Conservation (phyloP, 2,113 vertebrate genomes). For the Callipepla squamata region DNA sequence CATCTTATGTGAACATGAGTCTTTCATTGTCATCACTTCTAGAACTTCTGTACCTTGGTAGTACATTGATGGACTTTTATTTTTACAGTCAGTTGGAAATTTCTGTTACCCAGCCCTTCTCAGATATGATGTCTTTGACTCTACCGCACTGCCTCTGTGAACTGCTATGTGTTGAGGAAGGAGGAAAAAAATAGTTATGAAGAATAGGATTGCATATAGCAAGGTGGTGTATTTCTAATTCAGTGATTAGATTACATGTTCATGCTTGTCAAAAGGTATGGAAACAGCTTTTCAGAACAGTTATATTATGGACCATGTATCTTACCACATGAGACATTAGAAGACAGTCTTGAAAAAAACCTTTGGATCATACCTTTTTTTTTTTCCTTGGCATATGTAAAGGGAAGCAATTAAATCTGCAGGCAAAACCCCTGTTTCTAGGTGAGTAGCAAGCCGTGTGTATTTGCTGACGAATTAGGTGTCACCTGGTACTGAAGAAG, state of each 20-base stretch:
- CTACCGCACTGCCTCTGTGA: neutral
- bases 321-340: neutral
- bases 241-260: neutral
- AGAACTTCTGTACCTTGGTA: neutral
- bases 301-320: neutral
- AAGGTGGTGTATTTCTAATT: neutral
- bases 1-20: neutral
- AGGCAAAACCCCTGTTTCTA: neutral
- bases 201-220: neutral
- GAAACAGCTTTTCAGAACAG: neutral
- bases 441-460: slow-evolving; percentile 33
- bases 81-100: neutral
- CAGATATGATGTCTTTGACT: neutral
- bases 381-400: neutral
- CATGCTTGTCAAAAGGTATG: neutral
- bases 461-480: slow-evolving; percentile 39
- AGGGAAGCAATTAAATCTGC: neutral
- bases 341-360: neutral
- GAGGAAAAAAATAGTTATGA: neutral
- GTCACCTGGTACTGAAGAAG: slow-evolving; percentile 28
- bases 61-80: neutral
- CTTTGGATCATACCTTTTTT: neutral
- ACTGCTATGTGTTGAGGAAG: neutral
- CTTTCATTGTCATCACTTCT: neutral
- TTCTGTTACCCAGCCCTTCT: neutral